Conservation (phyloP, 2,113 vertebrate genomes). For the Tonatia bakeri region DNA sequence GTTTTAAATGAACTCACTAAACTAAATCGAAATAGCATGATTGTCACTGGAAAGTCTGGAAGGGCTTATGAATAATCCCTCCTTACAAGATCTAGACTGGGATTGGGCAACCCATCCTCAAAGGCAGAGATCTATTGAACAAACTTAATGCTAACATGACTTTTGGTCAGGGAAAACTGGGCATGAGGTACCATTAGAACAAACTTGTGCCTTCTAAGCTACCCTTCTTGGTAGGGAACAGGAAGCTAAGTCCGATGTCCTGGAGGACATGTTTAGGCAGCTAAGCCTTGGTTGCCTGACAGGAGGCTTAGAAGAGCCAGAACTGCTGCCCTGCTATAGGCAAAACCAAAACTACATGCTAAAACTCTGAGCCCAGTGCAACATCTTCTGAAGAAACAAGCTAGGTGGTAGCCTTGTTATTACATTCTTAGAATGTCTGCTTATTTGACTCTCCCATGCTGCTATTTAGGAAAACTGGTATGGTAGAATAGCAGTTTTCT, state of each 20-base stretch:
- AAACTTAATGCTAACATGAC: not conserved
- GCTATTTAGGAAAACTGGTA: not conserved
- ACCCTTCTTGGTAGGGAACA: not conserved
- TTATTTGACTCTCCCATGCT: not conserved
- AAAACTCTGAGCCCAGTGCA: not conserved
- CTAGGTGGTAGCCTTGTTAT: not conserved
- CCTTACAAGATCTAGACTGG: not conserved
- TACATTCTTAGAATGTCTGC: not conserved
- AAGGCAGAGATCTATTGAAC: too few relatives aligned
- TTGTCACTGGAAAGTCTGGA: not conserved
- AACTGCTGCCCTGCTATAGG: not conserved
- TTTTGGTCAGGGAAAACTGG: not conserved
- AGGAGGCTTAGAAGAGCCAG: not conserved
- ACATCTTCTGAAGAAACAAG: not conserved
- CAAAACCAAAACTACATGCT: not conserved
- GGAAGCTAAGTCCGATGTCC: not conserved
- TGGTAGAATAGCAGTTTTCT: not conserved
- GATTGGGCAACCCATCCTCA: not conserved
- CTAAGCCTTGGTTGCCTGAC: not conserved
- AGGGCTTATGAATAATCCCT: too few relatives aligned
- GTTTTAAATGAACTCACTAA: not conserved
- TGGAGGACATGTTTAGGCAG: not conserved
- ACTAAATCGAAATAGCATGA: not conserved
- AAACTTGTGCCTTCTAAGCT: not conserved
- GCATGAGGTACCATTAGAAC: not conserved